Conservation (phyloP, 2,113 vertebrate genomes). For the Oncorhynchus gorbuscha region DNA sequence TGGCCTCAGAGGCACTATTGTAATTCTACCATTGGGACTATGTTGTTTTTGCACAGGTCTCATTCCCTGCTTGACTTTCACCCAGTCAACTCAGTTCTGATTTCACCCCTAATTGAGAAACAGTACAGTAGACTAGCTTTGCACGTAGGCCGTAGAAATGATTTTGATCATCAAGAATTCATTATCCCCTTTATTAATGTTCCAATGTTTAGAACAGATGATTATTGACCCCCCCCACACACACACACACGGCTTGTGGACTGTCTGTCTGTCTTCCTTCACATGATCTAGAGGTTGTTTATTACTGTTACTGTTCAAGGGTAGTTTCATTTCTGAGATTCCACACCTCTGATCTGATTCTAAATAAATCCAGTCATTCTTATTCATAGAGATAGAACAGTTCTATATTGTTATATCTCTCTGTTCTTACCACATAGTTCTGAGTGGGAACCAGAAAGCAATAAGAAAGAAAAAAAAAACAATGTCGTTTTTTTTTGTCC, state of each 20-base stretch:
- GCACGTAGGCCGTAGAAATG: background rate
- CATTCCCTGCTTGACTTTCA: background rate
- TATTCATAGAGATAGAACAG: background rate
- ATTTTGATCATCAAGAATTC: background rate
- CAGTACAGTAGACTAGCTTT: background rate
- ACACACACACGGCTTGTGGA: background rate
- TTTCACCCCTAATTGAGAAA: background rate
- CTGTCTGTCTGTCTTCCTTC: background rate
- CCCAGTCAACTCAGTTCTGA: background rate
- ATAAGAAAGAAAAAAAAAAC: constrained; percentile 42
- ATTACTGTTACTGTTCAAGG: background rate
- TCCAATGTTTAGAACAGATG: background rate
- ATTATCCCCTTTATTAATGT: background rate
- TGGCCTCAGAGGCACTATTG: background rate
- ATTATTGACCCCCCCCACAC: background rate
- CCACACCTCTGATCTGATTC: background rate
- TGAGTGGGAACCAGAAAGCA: constrained; percentile 44
- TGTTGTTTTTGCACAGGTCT: background rate
- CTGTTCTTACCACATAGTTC: background rate
- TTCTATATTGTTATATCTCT: background rate
- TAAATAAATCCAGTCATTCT: background rate
- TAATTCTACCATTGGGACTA: background rate
- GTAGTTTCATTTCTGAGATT: background rate
- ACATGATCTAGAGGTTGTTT: background rate
- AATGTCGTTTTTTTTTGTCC: constrained; percentile 38